Base-by-base conservation (phyloP, 2,113 vertebrate genomes). In the Vicugna pacos region DNA sequence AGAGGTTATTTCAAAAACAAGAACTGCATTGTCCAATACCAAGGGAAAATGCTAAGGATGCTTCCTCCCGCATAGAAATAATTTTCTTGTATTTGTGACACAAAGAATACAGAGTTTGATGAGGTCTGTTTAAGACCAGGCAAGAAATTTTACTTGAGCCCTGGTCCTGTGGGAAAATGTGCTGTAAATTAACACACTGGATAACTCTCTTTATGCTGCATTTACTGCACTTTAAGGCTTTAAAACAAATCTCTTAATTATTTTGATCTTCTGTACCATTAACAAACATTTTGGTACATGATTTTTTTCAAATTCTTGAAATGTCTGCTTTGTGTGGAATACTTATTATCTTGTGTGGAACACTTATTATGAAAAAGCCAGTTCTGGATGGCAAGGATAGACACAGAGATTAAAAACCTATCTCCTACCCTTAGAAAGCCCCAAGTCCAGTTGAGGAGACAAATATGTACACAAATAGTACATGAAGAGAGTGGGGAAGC, bases 221-320 rank as follows among this genome's bases (percentile, higher is more conserved):
- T 67, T 83, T 30, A 67, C 9, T 94, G 9, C 58, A 85, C 38
- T 73, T 81, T 67, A 92, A 32, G 17, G 35, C 56, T 87, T 77
- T 35, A 32, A 81, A 91, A 77, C 65, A 76, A 94, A 89, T 58
- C 4, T 80, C 42, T 58, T 67, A 58, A 69, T 91, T 65, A 67
- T 92, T 80, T 93, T 58, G 30, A 60, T 69, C n/a, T 89, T 73
- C 26, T 60, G 32, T 19, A 64, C 12, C 56, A 92, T 67, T 65
- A 79, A 79, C 50, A 93, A 96, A 89, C n/a, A 93, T 64, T 73
- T 67, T 64, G 28, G 24, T 56, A 28, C 14, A 62, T 38, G 19
- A 30, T 62, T 15, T 88, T 93, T 93, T 88, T 89, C 35, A 76
- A 91, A 79, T 73, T 42, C 26, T 64, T 90, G 48, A 72, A 54